phyloP scores from a whole-genome alignment of 2,888 invertebrate species.

The Drosophila mercatorum region DNA sequence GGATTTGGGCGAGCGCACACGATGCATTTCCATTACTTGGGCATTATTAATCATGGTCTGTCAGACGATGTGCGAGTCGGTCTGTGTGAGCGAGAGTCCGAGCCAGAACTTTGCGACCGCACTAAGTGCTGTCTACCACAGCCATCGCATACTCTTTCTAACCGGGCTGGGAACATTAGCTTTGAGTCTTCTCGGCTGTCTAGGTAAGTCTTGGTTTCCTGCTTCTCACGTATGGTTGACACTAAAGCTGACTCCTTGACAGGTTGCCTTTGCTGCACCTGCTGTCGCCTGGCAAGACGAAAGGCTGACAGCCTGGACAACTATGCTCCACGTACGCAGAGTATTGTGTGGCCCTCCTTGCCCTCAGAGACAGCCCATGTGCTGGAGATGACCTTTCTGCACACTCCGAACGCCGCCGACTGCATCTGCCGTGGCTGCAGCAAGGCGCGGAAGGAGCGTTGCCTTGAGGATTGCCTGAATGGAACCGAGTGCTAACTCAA shows the following conservation, averaged over 20 bases:
- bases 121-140: conserved; percentile 17
- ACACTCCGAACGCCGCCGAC: conserved; percentile 38
- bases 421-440: conserved; percentile 52
- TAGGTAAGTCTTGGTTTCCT: conserved; percentile 45
- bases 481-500: conserved; percentile 39
- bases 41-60: conserved; percentile 51
- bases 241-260: not conserved
- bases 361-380: conserved; percentile 52
- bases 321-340: conserved; percentile 67
- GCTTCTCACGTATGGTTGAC: not conserved
- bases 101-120: conserved; percentile 13
- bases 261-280: conserved; percentile 56
- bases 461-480: conserved; percentile 35
- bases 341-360: conserved; percentile 67
- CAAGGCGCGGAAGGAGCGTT: conserved; percentile 21
- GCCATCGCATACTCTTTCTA: conserved; percentile 39
- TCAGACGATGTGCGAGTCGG: conserved; percentile 28
- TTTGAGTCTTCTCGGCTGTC: conserved; percentile 41
- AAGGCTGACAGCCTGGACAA: conserved; percentile 43
- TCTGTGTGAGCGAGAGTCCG: conserved; percentile 7
- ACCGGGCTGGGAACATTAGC: conserved; percentile 30
- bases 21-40: conserved; percentile 54
- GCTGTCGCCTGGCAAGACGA: conserved; percentile 12
- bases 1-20: conserved; percentile 53
- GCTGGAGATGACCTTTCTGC: conserved; percentile 60